Evolutionary conservation across 2,888 invertebrate genomes (phyloP).

Genomic region (Meiosimyza platycephala): DNA sequence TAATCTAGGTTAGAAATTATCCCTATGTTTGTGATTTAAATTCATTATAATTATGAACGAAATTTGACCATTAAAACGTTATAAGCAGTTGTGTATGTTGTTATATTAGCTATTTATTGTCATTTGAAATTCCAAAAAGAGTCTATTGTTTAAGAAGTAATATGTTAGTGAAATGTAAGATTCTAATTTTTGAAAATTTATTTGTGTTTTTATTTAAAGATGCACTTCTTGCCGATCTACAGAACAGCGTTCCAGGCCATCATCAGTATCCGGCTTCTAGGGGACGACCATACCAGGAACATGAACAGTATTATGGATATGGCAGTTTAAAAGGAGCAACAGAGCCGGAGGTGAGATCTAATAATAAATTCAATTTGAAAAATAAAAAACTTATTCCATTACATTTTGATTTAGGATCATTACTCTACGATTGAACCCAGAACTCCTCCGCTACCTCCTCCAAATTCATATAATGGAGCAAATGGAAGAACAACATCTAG

Average conservation of each 20-base stretch:
- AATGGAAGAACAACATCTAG: constrained; percentile 44
- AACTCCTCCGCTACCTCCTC: constrained; percentile 46
- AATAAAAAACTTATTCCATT: too few relatives aligned
- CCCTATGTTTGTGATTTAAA: too few relatives aligned
- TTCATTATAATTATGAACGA: too few relatives aligned
- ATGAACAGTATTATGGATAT: constrained; percentile 68
- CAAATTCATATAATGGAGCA: constrained; percentile 39
- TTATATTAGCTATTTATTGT: too few relatives aligned
- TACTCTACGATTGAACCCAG: constrained; percentile 60
- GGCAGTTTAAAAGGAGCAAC: constrained; percentile 79
- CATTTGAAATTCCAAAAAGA: too few relatives aligned
- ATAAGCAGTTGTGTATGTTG: too few relatives aligned
- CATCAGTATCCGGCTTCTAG: constrained; percentile 60
- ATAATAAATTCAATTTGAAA: too few relatives aligned
- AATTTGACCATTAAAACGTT: too few relatives aligned
- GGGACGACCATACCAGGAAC: constrained; percentile 60
- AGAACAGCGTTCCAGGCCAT: constrained; percentile 87
- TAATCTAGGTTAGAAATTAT: constrained; percentile 55
- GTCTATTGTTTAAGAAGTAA: too few relatives aligned
- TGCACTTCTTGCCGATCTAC: constrained; percentile 94
- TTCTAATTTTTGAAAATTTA: not conserved
- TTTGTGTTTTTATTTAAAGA: constrained; percentile 72
- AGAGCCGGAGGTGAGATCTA: constrained; percentile 66
- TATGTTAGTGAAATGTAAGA: too few relatives aligned
- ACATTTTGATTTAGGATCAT: constrained; percentile 56